Evolutionary conservation across 2,888 invertebrate species (phyloP).

Genomic region (Byasa hedistus): DNA sequence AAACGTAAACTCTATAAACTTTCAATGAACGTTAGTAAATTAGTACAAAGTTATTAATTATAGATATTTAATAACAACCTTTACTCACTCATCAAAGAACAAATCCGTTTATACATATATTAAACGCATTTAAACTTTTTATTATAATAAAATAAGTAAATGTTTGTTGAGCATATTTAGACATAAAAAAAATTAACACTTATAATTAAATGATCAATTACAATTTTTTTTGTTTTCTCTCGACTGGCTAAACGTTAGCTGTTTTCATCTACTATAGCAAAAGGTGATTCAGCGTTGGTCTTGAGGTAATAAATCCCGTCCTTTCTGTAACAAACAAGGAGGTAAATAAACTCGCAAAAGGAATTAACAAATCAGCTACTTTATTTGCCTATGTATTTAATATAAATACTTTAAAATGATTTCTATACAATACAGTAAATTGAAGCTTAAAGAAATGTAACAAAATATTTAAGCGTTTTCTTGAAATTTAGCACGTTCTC

Average conservation of each 20-base stretch:
- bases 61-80: neutral
- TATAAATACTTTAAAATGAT: neutral
- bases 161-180: neutral
- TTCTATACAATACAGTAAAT: too few relatives aligned
- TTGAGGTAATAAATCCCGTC: conserved; percentile 79
- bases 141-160: too few relatives aligned
- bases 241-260: conserved; percentile 41
- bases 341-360: neutral
- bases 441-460: too few relatives aligned
- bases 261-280: conserved; percentile 61
- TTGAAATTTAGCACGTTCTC: too few relatives aligned
- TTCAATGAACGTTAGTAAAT: neutral
- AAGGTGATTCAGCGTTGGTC: conserved; percentile 76
- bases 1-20: neutral
- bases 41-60: neutral
- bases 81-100: neutral
- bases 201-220: conserved; percentile 4
- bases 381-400: neutral
- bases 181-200: conserved; percentile 3
- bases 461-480: too few relatives aligned
- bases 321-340: conserved; percentile 60
- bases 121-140: neutral
- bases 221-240: neutral
- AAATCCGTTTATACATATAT: neutral
- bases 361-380: neutral